phyloP scores from a whole-genome alignment of 2,797 vertebrate species.

The Pseudochirops cupreus region DNA sequence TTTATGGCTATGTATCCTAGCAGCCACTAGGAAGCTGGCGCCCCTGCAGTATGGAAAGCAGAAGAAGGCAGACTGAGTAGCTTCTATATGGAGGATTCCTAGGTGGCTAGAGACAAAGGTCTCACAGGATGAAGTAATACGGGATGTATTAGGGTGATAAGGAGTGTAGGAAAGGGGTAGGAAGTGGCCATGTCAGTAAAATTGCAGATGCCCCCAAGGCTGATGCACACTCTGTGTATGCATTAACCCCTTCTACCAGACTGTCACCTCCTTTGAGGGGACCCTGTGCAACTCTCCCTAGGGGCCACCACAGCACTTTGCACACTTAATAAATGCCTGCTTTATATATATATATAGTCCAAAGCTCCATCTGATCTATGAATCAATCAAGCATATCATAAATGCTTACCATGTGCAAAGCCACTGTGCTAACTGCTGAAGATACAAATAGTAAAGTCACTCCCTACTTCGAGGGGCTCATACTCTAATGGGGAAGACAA shows the following conservation, averaged over 20 bases:
- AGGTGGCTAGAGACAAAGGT: background rate
- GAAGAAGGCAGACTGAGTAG: background rate
- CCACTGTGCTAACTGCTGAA: background rate
- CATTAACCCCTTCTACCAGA: background rate
- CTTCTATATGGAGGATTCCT: background rate
- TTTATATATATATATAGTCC: background rate
- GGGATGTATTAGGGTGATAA: background rate
- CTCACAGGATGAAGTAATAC: background rate
- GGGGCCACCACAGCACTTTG: background rate
- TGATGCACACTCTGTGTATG: background rate
- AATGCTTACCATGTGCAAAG: background rate
- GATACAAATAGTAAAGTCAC: background rate
- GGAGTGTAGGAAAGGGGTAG: background rate
- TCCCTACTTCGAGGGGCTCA: background rate
- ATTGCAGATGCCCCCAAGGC: background rate
- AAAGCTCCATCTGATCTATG: background rate
- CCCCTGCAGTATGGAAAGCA: background rate
- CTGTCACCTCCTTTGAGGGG: background rate
- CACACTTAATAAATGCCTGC: background rate
- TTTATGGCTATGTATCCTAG: background rate
- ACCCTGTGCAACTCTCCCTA: background rate
- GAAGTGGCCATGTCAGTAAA: background rate
- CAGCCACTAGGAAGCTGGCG: background rate
- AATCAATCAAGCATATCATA: background rate
- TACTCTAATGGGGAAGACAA: background rate